A percentile compares a stretch with the other conserved stretches of the same genome.
These are phyloP conservation scores for Megalonaias nervosa DNA, from an alignment of 1,140 invertebrate genomes.

Conservation along the genomic window DNA sequence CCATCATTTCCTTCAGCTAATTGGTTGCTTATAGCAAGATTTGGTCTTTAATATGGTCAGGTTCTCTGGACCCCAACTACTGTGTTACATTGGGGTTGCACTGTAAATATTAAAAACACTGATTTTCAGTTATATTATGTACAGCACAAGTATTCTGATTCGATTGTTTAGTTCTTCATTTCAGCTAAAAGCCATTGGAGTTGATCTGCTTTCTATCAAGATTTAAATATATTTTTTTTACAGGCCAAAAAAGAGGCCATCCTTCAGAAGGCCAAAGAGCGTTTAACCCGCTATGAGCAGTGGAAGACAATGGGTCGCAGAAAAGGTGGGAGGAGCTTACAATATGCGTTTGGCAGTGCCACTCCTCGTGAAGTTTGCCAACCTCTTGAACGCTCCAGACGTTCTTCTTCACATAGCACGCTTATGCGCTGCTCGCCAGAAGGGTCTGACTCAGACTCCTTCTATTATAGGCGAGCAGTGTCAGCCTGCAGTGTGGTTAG, in stretches of 20 bases:
- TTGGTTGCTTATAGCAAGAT: no score
- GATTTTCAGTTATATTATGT: no score
- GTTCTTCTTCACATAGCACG: slow-evolving; percentile 67
- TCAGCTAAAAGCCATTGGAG: no score
- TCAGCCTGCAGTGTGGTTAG: slow-evolving; percentile 68
- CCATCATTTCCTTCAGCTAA: no score
- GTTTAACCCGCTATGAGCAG: slow-evolving; percentile 64
- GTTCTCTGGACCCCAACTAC: no score
- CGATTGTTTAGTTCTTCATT: no score
- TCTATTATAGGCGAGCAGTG: slow-evolving; percentile 64
- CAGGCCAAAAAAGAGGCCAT: slow-evolving; percentile 63
- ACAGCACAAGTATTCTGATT: no score
- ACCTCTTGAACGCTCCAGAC: slow-evolving; percentile 56
- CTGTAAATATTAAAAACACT: no score
- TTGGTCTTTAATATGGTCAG: no score
- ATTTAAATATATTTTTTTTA: slow-evolving; percentile 17
- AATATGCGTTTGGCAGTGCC: slow-evolving; percentile 65
- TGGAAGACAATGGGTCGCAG: slow-evolving; percentile 62
- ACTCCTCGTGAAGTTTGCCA: slow-evolving; percentile 67
- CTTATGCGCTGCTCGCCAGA: slow-evolving; percentile 63
- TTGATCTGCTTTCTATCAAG: no score
- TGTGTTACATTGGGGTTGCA: no score
- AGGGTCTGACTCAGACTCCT: slow-evolving; percentile 65
- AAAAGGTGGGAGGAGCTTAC: slow-evolving; percentile 58
- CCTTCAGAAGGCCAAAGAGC: slow-evolving; percentile 59